phyloP scores from a whole-genome alignment of 2,113 vertebrate genomes.

The Bos taurus region DNA sequence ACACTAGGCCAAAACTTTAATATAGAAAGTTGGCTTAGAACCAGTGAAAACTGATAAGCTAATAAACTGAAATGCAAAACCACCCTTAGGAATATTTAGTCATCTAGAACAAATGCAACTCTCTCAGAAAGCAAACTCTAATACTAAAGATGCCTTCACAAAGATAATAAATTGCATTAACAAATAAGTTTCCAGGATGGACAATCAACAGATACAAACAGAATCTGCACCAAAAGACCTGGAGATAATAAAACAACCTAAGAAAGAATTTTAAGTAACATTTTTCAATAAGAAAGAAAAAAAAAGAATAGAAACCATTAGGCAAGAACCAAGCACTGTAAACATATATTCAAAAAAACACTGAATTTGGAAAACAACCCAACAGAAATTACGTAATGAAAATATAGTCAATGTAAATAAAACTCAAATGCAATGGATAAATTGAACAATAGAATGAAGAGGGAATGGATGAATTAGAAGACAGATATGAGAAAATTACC shows the following conservation, averaged over 20 bases:
- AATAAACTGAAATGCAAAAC: slow-evolving; percentile 3
- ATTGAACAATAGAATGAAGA: background rate
- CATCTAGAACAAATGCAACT: background rate
- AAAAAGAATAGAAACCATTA: background rate
- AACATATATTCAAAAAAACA: background rate
- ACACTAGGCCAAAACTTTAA: background rate
- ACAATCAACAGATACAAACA: background rate
- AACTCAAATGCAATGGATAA: background rate
- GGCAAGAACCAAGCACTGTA: background rate
- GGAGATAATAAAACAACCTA: background rate
- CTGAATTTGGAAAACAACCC: background rate
- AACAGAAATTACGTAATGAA: background rate
- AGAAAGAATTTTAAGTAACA: background rate
- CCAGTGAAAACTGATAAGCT: background rate
- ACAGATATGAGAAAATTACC: background rate
- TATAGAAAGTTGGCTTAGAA: background rate
- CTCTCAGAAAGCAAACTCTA: slow-evolving; percentile 5
- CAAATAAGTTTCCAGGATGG: background rate
- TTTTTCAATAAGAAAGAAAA: background rate
- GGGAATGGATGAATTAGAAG: background rate
- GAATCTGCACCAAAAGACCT: background rate
- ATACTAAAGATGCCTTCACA: background rate
- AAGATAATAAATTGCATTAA: slow-evolving; percentile 2
- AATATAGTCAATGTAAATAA: background rate
- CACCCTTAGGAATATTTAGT: background rate